Base-by-base conservation (phyloP, 2,797 vertebrate genomes). In the Cyprinella venusta region DNA sequence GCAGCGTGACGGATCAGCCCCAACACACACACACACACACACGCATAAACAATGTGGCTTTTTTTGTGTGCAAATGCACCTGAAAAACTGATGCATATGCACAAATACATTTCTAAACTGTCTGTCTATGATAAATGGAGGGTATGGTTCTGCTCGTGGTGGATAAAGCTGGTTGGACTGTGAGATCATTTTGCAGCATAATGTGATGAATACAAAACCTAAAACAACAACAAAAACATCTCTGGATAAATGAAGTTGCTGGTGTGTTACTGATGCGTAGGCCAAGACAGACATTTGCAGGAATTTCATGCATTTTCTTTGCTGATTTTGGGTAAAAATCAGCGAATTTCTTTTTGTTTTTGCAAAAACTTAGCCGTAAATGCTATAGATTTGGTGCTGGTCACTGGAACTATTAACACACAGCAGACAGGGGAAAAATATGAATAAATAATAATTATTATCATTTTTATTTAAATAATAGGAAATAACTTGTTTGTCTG, bases 41-140 rank as follows among this genome's bases (percentile, higher is more conserved):
- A 45, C 19, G 18, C 59, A 33, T 10, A n/a, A 71, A 36, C 36
- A 48, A 61, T 50, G 18, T 64, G 38, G 4, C 4, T n/a, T 45
- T 24, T 54, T 24, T 59, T 63, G 52, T 59, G 75, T 52, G 75
- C 63, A 50, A 59, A 78, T 83, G 74, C 65, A 48, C 18, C n/a
- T 38, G 19, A 42, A 33, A 78, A 52, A 16, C 38, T 33, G 9
- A 69, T 61, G 24, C 68, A n/a, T 48, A 45, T 33, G 68, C 68
- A 33, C 13, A 71, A 45, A 71, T 42, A 12, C 1, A 38, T 48
- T 33, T 45, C 8, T 61, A 48, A 48, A n/a, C 16, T 33, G 38
- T 21, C 24, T 42, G 54, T 33, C 38, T 71, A 8, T 36, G 12
- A 50, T 72, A 71, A 70, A 54, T 56, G 21, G 65, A 21, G 52